Evolutionary conservation across 2,888 invertebrate genomes (phyloP).

Genomic region (Euplexia lucipara): DNA sequence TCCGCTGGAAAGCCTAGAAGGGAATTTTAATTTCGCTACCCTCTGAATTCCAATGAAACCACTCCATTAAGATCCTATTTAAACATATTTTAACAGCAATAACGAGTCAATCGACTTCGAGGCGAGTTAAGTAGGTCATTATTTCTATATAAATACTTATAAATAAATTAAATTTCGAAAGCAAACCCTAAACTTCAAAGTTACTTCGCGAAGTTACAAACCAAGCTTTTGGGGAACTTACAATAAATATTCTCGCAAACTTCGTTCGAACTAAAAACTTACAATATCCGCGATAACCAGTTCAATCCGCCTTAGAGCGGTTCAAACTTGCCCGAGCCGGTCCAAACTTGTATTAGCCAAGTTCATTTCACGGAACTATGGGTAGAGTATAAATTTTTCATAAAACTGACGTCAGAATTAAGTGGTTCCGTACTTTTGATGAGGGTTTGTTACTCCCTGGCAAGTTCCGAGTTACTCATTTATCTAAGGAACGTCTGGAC

Average conservation of each 20-base stretch:
- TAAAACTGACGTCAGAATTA: constrained; percentile 72
- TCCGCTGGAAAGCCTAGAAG: constrained; percentile 6
- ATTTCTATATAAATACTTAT: constrained; percentile 26
- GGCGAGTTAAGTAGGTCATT: constrained; percentile 27
- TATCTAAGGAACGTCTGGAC: constrained; percentile 50
- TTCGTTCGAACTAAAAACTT: constrained; percentile 56
- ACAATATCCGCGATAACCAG: constrained; percentile 60
- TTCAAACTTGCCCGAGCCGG: constrained; percentile 42
- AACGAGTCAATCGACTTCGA: constrained; percentile 20
- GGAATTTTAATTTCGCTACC: constrained; percentile 27
- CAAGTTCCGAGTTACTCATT: constrained; percentile 60
- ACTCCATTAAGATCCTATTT: constrained; percentile 11
- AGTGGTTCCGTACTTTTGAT: constrained; percentile 70
- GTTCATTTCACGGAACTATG: constrained; percentile 64
- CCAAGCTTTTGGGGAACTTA: constrained; percentile 33
- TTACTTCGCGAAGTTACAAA: constrained; percentile 42
- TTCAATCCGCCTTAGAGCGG: constrained; percentile 49
- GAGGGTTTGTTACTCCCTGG: constrained; percentile 56
- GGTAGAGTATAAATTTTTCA: constrained; percentile 70
- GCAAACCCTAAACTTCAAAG: constrained; percentile 12
- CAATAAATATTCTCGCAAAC: constrained; percentile 54
- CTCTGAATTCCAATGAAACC: constrained; percentile 32
- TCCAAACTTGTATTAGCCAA: constrained; percentile 62
- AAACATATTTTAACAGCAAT: constrained; percentile 32
- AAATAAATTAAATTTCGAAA: constrained; percentile 32